Evolutionary conservation across 2,113 vertebrate species (phyloP).

Genomic region (Acanthisitta chloris): DNA sequence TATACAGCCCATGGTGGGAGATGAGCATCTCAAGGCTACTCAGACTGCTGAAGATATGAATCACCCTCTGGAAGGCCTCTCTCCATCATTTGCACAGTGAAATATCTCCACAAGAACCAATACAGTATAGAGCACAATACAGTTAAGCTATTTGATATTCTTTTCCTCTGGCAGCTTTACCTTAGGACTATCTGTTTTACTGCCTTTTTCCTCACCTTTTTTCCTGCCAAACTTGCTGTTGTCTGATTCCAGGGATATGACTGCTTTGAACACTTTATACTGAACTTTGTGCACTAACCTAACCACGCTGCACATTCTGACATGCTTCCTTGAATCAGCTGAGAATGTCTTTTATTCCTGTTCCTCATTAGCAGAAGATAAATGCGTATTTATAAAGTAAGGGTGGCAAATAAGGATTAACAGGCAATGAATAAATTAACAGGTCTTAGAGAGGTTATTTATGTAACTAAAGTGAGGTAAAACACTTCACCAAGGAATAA

Average conservation of each 20-base stretch:
- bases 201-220: neutral
- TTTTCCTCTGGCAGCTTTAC: neutral
- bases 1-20: accelerated
- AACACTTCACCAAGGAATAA: neutral
- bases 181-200: neutral
- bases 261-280: neutral
- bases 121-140: neutral
- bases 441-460: neutral
- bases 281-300: neutral
- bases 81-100: neutral
- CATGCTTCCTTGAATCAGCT: neutral
- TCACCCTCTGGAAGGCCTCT: neutral
- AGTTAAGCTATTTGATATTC: neutral
- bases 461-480: neutral
- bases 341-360: neutral
- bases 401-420: neutral
- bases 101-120: neutral
- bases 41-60: neutral
- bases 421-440: neutral
- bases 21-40: neutral
- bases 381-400: neutral
- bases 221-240: neutral
- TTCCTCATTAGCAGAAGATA: neutral
- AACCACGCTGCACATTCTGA: neutral
- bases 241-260: neutral